Percentiles rank a stretch among this genome's conserved stretches.
Evolutionary conservation across 2,888 invertebrate species (phyloP).

Genomic region (Lagria hirta): DNA sequence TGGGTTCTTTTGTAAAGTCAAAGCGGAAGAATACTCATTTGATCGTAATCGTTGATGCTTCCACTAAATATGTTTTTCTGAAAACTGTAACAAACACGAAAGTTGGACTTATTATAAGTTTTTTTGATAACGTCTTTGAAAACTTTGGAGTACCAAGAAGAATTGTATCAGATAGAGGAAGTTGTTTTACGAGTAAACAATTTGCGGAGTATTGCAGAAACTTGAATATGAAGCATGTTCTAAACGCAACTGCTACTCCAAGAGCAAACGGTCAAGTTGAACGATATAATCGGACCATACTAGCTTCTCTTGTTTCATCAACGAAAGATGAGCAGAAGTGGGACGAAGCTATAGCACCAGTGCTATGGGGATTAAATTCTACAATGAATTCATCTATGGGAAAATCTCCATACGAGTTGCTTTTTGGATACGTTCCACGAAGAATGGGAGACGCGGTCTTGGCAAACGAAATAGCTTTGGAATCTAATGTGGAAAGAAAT

Average conservation of each 20-base stretch:
- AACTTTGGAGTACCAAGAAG: constrained; percentile 1
- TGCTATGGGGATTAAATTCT: constrained; percentile 10
- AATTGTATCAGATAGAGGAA: constrained; percentile 1
- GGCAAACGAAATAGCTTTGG: neutral
- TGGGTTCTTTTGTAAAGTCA: constrained; percentile 29
- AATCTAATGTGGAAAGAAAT: neutral
- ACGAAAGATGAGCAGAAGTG: constrained; percentile 1
- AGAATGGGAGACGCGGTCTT: neutral
- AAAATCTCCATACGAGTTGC: constrained; percentile 6
- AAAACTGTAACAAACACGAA: constrained; percentile 10
- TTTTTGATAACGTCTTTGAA: constrained; percentile 7
- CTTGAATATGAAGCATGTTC: neutral
- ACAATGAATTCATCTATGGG: constrained; percentile 3
- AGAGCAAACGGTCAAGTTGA: neutral
- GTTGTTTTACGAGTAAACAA: neutral
- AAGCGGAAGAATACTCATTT: no score
- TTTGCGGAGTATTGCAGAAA: neutral
- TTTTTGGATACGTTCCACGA: constrained; percentile 3
- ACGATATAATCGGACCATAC: neutral
- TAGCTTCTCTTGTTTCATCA: neutral
- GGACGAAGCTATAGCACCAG: constrained; percentile 3
- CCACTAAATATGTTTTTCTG: constrained; percentile 9
- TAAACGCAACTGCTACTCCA: neutral
- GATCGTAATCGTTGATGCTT: constrained; percentile 1
- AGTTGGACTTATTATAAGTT: constrained; percentile 4